phyloP scores from a whole-genome alignment of 2,113 vertebrate genomes.

The Procavia capensis region DNA sequence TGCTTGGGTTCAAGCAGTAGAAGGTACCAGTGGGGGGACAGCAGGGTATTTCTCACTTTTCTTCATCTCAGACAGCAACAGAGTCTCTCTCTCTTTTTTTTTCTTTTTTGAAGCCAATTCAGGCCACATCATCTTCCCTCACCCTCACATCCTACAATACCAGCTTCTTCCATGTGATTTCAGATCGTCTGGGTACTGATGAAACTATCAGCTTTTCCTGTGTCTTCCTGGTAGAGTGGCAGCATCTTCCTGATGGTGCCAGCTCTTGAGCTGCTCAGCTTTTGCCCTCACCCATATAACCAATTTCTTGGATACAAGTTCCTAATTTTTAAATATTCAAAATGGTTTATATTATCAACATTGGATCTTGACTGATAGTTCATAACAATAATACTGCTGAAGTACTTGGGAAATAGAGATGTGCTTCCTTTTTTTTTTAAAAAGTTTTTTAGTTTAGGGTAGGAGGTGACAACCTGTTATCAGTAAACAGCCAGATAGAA shows the following conservation, averaged over 20 bases:
- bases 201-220: neutral
- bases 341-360: neutral
- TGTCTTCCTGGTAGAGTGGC: neutral
- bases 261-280: neutral
- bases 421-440: neutral
- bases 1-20: neutral
- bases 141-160: neutral
- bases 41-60: neutral
- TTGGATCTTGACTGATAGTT: neutral
- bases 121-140: neutral
- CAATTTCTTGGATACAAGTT: neutral
- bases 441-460: neutral
- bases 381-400: neutral
- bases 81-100: neutral
- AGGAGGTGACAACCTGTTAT: neutral
- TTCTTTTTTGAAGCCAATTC: neutral
- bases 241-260: neutral
- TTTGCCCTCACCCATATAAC: neutral
- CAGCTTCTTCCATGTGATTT: neutral
- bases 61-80: neutral
- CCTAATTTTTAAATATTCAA: conserved; percentile 32
- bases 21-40: conserved; percentile 16
- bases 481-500: neutral
- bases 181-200: neutral
- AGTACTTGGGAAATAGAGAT: neutral